phyloP scores from a whole-genome alignment of 2,113 vertebrate genomes.

The Amphilophus citrinellus region DNA sequence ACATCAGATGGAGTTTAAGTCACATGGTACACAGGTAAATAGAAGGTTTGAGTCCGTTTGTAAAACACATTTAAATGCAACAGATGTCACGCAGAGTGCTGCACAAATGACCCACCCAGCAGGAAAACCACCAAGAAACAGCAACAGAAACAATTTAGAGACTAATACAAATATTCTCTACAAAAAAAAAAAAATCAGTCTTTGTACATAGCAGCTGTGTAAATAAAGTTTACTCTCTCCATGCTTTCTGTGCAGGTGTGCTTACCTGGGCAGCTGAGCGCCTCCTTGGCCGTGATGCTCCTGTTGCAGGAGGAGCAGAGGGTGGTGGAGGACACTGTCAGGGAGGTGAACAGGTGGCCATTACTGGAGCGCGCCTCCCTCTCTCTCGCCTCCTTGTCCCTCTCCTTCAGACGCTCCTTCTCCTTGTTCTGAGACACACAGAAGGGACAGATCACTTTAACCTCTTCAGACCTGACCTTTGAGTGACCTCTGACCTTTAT shows the following conservation, averaged over 20 bases:
- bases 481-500: too few relatives aligned
- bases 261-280: conserved; percentile 91
- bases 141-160: too few relatives aligned
- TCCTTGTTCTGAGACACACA: conserved; percentile 85
- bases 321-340: conserved; percentile 91
- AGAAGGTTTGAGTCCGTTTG: too few relatives aligned
- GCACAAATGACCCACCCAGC: too few relatives aligned
- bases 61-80: too few relatives aligned
- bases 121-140: too few relatives aligned
- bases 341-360: conserved; percentile 94
- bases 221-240: background rate
- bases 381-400: conserved; percentile 89
- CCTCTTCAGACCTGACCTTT: too few relatives aligned
- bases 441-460: background rate
- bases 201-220: background rate
- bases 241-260: background rate
- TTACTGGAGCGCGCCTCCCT: conserved; percentile 90
- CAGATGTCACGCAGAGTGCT: too few relatives aligned
- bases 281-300: conserved; percentile 96
- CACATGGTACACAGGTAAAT: too few relatives aligned
- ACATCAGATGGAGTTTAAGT: too few relatives aligned
- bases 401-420: conserved; percentile 88
- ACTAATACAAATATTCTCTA: too few relatives aligned
- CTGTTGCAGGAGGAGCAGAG: conserved; percentile 94
- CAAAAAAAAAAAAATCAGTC: too few relatives aligned